Evolutionary conservation across 2,797 vertebrate species (phyloP).

Genomic region (Pangasius mekongensis): DNA sequence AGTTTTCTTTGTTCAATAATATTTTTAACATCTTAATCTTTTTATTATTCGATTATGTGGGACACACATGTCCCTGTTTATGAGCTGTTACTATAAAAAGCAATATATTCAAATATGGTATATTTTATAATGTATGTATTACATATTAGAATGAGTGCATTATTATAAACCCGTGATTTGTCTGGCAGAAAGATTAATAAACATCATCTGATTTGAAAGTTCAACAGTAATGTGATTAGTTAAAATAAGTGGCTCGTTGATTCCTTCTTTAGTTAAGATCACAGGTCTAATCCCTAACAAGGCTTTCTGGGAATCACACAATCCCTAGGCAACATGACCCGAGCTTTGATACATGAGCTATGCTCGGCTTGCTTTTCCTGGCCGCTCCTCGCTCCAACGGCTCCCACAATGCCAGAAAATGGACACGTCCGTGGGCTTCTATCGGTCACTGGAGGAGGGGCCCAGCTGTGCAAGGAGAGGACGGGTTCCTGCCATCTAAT

Average conservation of each 20-base stretch:
- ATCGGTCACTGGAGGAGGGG: conserved; percentile 61
- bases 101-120: neutral
- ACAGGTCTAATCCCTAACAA: conserved; percentile 23
- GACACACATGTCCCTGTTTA: neutral
- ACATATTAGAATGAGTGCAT: neutral
- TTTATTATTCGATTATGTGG: neutral
- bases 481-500: conserved; percentile 84
- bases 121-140: no score
- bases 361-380: conserved; percentile 36
- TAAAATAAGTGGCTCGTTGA: conserved; percentile 4
- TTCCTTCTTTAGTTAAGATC: conserved; percentile 19
- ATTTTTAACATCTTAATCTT: neutral
- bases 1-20: neutral
- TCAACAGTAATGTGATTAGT: neutral
- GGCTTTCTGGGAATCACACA: conserved; percentile 27
- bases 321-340: conserved; percentile 42
- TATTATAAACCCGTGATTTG: neutral
- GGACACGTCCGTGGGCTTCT: conserved; percentile 34
- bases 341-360: conserved; percentile 48
- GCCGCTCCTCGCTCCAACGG: neutral
- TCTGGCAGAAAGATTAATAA: neutral
- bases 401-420: conserved; percentile 39
- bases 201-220: neutral
- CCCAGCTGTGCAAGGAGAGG: conserved; percentile 72
- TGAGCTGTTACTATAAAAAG: no score